Evolutionary conservation across 2,888 invertebrate genomes (phyloP), one percentile per base, ranked within the genome.

Genomic region (Chymomyza caudatula): DNA sequence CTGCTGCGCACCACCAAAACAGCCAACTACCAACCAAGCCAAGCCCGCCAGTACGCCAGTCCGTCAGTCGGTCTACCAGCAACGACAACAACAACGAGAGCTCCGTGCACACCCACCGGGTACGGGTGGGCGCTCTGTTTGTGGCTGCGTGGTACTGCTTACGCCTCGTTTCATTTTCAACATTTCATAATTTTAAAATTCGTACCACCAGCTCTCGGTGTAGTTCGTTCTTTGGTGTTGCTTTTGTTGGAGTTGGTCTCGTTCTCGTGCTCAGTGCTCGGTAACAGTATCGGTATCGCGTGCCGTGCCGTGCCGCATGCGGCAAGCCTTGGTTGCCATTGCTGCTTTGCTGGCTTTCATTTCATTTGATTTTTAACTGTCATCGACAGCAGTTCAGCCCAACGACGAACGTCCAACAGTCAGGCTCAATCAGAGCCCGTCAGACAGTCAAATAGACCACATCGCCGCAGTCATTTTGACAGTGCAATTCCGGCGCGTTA

Each of bases 341-440:
- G 37, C 42, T 37, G 56, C 55, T 60, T 17, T 19, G 47, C 52
- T 56, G 57, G 73, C 69, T 70, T 79, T 80, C 78, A 86, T 87
- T 88, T 90, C 90, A 90, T 90, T 90, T 90, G 89, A 90, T 89
- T 90, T 86, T 88, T 83, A 90, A 88, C 90, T 90, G 89, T 89
- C 89, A 90, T 79, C 84, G 84, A 74, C 81, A 85, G 77, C 85
- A 82, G 90, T 88, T 74, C 79, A 67, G 68, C 51, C 29, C 29
- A 37, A 37, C 29, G 11, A 29, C 29, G 11, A 37, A 11, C 11
- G 11, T 4, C 29, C 29, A 37, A 37, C 29, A 37, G 29, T 37
- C 29, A 37, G 29, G 29, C 5, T 37, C 29, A 37, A 13, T 37
- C 29, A 37, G 29, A 37, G 29, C 29, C 11, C 8, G 29, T 37